Conservation (phyloP, 30 jellyfish, hydroid and myxozoan species). For the Clytia hemisphaerica region DNA sequence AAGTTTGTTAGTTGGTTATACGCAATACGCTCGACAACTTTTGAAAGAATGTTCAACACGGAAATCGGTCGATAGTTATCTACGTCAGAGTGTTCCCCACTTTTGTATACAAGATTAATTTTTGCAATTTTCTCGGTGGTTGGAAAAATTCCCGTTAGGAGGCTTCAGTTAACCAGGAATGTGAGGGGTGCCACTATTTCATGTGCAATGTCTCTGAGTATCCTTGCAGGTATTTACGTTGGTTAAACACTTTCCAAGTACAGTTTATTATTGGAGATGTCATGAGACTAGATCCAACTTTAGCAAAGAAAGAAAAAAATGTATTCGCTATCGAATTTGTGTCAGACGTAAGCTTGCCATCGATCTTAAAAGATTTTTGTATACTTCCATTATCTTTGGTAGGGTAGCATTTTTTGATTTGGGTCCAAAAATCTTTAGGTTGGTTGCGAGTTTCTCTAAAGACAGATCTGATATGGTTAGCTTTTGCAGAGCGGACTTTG, state of each 20-base stretch:
- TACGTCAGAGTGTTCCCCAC: conserved; percentile 31
- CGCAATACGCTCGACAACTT: conserved; percentile 31
- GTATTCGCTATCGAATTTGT: conserved; percentile 29
- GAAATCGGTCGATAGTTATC: conserved; percentile 46
- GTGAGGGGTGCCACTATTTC: conserved; percentile 27
- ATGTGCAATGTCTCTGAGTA: conserved; percentile 34
- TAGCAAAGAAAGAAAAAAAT: conserved; percentile 41
- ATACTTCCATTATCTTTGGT: conserved; percentile 37
- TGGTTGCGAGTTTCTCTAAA: conserved; percentile 37
- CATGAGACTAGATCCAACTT: conserved; percentile 42
- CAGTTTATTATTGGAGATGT: neutral
- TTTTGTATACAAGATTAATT: conserved; percentile 36
- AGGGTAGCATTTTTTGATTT: conserved; percentile 39
- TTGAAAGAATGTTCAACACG: conserved; percentile 26
- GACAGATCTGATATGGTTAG: conserved; percentile 28
- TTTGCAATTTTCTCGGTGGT: conserved; percentile 31
- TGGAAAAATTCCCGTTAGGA: conserved; percentile 25
- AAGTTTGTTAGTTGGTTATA: conserved; percentile 40
- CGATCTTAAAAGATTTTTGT: conserved; percentile 31
- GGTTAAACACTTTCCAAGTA: conserved; percentile 47
- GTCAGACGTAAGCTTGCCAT: conserved; percentile 31
- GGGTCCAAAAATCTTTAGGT: conserved; percentile 50
- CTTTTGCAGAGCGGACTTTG: conserved; percentile 38
- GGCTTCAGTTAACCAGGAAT: conserved; percentile 23
- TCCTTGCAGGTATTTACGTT: conserved; percentile 44